Evolutionary conservation across 35 echinoderm and acorn worm genomes (phyloP).

Genomic region (Apostichopus parvimensis): DNA sequence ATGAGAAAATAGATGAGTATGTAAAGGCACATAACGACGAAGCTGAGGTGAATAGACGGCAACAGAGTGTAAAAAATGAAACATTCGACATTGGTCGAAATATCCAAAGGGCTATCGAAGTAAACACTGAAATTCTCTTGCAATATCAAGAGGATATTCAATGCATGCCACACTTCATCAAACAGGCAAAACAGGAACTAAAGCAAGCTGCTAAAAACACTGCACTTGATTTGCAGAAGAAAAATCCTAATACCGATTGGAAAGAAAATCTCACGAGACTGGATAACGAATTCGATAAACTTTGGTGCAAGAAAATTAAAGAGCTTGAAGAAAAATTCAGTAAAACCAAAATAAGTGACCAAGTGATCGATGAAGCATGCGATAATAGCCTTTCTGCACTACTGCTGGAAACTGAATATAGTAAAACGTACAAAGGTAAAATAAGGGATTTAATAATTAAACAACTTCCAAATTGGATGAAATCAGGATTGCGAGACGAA

Average conservation of each 20-base stretch:
- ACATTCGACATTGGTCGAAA: background rate
- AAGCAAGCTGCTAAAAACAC: background rate
- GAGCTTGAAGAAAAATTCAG: background rate
- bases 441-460: too few species aligned
- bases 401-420: too few species aligned
- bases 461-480: too few species aligned
- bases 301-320: background rate
- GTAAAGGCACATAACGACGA: background rate
- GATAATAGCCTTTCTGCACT: too few species aligned
- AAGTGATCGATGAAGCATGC: too few species aligned
- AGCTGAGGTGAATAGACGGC: constrained; percentile 3
- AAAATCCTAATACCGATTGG: background rate
- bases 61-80: background rate
- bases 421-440: too few species aligned
- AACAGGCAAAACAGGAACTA: background rate
- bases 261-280: background rate
- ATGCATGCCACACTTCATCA: background rate
- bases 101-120: background rate
- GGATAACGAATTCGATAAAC: background rate
- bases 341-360: background rate
- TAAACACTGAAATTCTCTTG: background rate
- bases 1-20: too few species aligned
- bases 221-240: background rate
- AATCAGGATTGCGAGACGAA: too few species aligned
- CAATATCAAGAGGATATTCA: background rate